Evolutionary conservation across 2,888 invertebrate species (phyloP).

Genomic region (Xestia sexstrigata): DNA sequence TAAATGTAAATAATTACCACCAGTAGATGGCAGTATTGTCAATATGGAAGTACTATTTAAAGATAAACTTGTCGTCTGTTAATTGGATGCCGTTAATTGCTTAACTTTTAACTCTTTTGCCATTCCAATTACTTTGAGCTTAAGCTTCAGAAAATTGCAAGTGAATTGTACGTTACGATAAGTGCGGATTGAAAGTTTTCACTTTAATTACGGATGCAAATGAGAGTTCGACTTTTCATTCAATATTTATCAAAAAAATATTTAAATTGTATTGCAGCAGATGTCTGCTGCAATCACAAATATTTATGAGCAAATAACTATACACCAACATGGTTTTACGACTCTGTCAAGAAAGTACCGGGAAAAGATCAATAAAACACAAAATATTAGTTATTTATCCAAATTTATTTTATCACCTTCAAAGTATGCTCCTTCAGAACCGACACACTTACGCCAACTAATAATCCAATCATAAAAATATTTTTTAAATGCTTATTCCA

Average conservation of each 20-base stretch:
- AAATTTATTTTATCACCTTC: too few relatives aligned
- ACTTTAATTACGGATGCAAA: slow-evolving; percentile 32
- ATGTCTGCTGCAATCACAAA: slow-evolving; percentile 10
- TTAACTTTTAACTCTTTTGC: not conserved
- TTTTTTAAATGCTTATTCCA: too few relatives aligned
- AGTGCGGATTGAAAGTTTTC: slow-evolving; percentile 22
- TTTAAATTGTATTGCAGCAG: slow-evolving; percentile 26
- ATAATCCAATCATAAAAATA: too few relatives aligned
- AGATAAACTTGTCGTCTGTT: slow-evolving; percentile 1
- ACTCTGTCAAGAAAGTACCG: too few relatives aligned
- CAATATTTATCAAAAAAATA: slow-evolving; percentile 37
- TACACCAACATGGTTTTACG: not conserved
- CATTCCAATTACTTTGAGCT: not conserved
- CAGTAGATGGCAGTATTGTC: not conserved
- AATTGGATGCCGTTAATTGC: not conserved
- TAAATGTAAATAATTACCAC: not conserved
- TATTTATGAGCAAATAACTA: slow-evolving; percentile 9
- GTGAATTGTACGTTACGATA: slow-evolving; percentile 3
- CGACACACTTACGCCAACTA: too few relatives aligned
- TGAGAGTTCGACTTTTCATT: not conserved
- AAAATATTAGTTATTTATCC: too few relatives aligned
- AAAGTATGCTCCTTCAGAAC: too few relatives aligned
- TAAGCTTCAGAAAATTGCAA: slow-evolving; percentile 12
- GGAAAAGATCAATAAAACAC: too few relatives aligned
- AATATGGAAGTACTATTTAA: not conserved